Evolutionary conservation across 2,797 vertebrate species (phyloP), one percentile per base, ranked within the genome.

Genomic region (Aeoliscus strigatus): DNA sequence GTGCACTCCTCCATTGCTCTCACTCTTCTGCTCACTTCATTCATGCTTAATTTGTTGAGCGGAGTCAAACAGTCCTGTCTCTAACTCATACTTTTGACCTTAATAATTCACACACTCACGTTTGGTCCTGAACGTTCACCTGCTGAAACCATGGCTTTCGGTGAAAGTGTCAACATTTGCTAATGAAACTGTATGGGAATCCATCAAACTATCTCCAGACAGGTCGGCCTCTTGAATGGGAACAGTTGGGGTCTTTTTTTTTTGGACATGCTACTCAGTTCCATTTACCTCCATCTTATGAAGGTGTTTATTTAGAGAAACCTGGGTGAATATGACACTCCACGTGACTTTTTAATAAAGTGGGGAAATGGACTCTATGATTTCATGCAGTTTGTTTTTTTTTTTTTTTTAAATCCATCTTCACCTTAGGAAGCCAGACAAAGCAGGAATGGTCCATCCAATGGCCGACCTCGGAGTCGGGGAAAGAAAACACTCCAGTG

Each of bases 401-500:
- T n/a, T n/a, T 38, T 39, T 45, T 25, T 40, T 51, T 17, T 10
- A 5, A 29, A 11, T 25, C 5, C 29, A 12, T 40, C 9, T 63
- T 9, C 32, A 4, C 40, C 1, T 60, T 70, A 45, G 89, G 93
- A 71, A 91, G 90, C 82, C 92, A 93, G 60, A 84, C 90, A 50
- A 96, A 95, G 79, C 92, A 95, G 81, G 95, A 99, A 45, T 98
- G 94, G 93, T 91, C 91, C 68, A 99, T 99, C 82, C 93, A 94
- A 82, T 99, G 95, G 96, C 96, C 96, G 24, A 88, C 87, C 5
- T 80, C 91, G 0, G 93, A 97, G 73, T 85, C 91, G 0, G 91
- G 92, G 45, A 95, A 96, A 82, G 96, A 98, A 74, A 96, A 93
- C 86, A 92, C 79, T 16, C 90, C 91, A 0, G 87, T 88, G 27